Evolutionary conservation across 1,140 invertebrate genomes (phyloP), one percentile per base, ranked within the genome.

Genomic region (Trichomalopsis sarcophagae): DNA sequence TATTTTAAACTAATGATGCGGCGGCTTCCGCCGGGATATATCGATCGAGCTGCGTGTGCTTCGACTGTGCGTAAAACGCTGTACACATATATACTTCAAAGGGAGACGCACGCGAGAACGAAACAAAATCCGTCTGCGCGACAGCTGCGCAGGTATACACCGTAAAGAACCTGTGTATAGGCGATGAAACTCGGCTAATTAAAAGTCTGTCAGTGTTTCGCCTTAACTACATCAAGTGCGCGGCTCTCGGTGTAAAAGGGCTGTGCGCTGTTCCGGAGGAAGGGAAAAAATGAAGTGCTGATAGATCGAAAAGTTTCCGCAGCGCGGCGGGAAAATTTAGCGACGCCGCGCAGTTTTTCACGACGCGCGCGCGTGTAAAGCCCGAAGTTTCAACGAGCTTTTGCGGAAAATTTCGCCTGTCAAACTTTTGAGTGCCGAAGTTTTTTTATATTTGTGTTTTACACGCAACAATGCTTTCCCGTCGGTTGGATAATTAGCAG

Each of bases 131-230:
- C 30, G 33, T 81, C 44, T 68, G 33, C 33, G 81, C 33, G 81
- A 76, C 17, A 68, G 40, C 2, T 33, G 33, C 33, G 27, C 36
- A 40, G 36, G 36, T 40, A 27, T 40, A 40, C 7, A 40, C 3
- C 36, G 36, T 27, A 27, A 40, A 40, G 36, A 40, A 40, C 36
- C 3, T 40, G 40, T 40, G 7, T 44, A 44, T 14, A 82, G 21
- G 13, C 33, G n/a, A 77, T 77, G n/a, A 47, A 77, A 81, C 50
- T 76, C 47, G n/a, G 79, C 78, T 81, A 85, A 85, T 85, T 85
- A 85, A 85, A 85, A 85, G 78, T 85, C 84, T 76, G 50, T 30
- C 76, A 75, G 84, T 81, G 73, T 81, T 85, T 81, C 62, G 1
- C 62, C 71, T 66, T 75, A 75, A 75, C 68, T 84, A n/a, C n/a